A percentile compares a stretch with the other conserved stretches of the same genome.
Conservation (phyloP, 1,140 invertebrate genomes). For the Aphaenogaster rudis region DNA sequence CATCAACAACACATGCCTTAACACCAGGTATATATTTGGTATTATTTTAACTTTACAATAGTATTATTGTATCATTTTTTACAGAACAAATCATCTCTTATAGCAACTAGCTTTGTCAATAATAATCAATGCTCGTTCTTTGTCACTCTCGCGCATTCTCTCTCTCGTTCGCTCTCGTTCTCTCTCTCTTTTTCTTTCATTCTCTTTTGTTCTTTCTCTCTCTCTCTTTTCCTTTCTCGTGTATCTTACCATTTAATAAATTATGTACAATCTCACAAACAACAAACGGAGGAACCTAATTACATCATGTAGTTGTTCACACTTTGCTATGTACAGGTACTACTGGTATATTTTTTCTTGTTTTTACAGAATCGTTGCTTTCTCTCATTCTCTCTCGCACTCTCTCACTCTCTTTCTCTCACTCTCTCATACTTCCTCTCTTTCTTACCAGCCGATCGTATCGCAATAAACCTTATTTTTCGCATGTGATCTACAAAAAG, state of each 20-base stretch:
- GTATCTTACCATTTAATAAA: conserved; percentile 85
- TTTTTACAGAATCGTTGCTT: conserved; percentile 76
- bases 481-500: conserved; percentile 69
- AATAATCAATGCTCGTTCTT: conserved; percentile 82
- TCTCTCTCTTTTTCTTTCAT: conserved; percentile 53
- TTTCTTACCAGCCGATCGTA: conserved; percentile 57
- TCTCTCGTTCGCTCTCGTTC: conserved; percentile 45
- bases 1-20: conserved; percentile 74
- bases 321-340: conserved; percentile 87
- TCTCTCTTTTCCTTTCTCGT: conserved; percentile 68
- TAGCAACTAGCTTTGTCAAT: conserved; percentile 84
- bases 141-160: conserved; percentile 53
- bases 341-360: conserved; percentile 79
- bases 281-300: conserved; percentile 87
- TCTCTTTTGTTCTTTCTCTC: not conserved
- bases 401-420: conserved; percentile 56
- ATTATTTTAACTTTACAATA: conserved; percentile 86
- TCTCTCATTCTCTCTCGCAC: conserved; percentile 52
- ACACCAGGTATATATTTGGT: conserved; percentile 86
- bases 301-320: conserved; percentile 86
- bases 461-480: conserved; percentile 68
- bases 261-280: conserved; percentile 87
- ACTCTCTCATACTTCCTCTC: conserved; percentile 65
- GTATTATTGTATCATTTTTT: conserved; percentile 83
- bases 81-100: conserved; percentile 84